Evolutionary conservation across 2,113 vertebrate genomes (phyloP).

Genomic region (Micronycteris hirsuta): DNA sequence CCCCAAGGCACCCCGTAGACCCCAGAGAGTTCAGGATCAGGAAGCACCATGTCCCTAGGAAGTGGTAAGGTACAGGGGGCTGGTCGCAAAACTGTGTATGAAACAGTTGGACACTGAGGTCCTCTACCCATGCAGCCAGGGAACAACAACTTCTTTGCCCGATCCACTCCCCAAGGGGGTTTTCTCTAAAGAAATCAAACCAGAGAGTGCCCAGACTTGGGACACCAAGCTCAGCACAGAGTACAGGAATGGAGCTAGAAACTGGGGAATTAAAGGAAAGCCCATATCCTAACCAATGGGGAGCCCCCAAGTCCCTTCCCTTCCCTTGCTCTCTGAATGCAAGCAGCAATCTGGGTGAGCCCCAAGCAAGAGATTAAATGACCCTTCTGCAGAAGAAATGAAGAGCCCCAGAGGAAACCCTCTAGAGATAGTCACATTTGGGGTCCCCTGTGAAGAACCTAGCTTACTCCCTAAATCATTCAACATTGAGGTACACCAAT

Average conservation of each 20-base stretch:
- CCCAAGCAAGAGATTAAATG: neutral
- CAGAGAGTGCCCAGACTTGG: neutral
- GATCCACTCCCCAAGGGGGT: neutral
- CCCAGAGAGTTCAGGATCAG: neutral
- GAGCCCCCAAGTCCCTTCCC: neutral
- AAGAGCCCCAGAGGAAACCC: neutral
- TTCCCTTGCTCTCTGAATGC: neutral
- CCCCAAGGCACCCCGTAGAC: rapidly evolving
- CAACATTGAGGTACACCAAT: neutral
- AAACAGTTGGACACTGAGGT: neutral
- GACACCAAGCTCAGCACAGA: neutral
- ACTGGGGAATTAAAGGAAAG: neutral
- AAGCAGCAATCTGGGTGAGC: neutral
- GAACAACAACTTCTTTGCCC: neutral
- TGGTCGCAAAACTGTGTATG: neutral
- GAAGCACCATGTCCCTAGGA: neutral
- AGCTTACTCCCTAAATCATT: neutral
- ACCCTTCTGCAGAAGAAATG: neutral
- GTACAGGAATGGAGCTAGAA: neutral
- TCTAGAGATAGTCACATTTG: neutral
- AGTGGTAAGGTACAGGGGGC: rapidly evolving
- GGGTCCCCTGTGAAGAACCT: neutral
- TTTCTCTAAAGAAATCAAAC: neutral
- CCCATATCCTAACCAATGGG: neutral
- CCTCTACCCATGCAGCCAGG: neutral